Evolutionary conservation across 2,113 vertebrate genomes (phyloP), one percentile per base, ranked within the genome.

Genomic region (Chloebia gouldiae): DNA sequence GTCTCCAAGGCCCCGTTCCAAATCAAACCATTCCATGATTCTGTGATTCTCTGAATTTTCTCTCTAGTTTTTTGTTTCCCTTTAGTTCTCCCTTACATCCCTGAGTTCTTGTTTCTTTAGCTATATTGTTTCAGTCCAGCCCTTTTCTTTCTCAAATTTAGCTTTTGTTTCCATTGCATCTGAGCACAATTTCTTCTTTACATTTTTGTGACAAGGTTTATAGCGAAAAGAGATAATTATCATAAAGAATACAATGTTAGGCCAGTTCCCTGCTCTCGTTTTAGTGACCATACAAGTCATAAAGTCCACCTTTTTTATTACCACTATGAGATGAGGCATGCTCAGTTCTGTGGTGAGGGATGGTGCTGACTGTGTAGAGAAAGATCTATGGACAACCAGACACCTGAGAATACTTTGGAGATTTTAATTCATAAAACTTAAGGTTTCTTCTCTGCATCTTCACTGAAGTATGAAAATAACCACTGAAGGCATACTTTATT

Each of bases 111-210:
- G 15, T 69, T 91, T 84, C 68, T 54, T 56, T 47, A 66, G 59
- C 44, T 31, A 64, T 6, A 83, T 57, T 71, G 42, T 57, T 81
- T 83, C 54, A 73, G 54, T 19, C 13, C 28, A 81, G 45, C 7
- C 21, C 72, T 63, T 76, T 65, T 75, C 75, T 79, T 86, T 86
- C 47, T 73, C 39, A 89, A 73, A 63, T 73, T 88, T 50, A 54
- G 15, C 24, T 77, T 83, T 72, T 56, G 30, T 77, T 85, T 90
- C 50, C 66, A 4, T 33, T 78, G 21, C 53, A 70, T 86, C 42
- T 45, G 64, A 91, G 60, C 9, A 47, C 3, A 1, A 42, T 53
- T 86, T 25, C 25, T 80, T 44, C 33, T 47, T 54, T 35, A 35
- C 5, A 23, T 45, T 84, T 83, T 59, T 54, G 15, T 86, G 42